Evolutionary conservation across 2,888 invertebrate species (phyloP).

Genomic region (Pycnomerus fuliginosus): DNA sequence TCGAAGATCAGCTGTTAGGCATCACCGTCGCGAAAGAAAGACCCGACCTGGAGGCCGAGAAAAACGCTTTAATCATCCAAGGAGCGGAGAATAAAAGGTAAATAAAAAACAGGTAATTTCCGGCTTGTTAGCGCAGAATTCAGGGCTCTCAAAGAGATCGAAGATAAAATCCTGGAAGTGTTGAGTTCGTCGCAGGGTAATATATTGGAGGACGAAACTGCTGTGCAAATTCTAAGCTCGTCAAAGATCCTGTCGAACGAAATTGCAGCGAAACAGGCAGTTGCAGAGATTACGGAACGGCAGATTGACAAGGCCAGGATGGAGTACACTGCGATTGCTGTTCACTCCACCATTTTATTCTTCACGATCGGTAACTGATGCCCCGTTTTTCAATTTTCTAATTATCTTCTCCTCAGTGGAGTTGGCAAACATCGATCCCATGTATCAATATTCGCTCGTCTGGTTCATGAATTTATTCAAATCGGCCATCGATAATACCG

Average conservation of each 20-base stretch:
- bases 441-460: conserved; percentile 94
- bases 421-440: conserved; percentile 82
- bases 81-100: conserved; percentile 77
- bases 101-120: neutral
- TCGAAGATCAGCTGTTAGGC: conserved; percentile 86
- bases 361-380: conserved; percentile 77
- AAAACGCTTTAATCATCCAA: conserved; percentile 83
- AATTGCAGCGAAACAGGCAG: conserved; percentile 85
- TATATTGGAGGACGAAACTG: conserved; percentile 89
- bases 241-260: conserved; percentile 89
- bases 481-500: conserved; percentile 82
- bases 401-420: neutral
- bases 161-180: conserved; percentile 84
- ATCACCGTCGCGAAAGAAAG: conserved; percentile 90
- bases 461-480: conserved; percentile 93
- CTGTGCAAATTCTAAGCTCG: conserved; percentile 83
- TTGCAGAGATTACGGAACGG: conserved; percentile 85
- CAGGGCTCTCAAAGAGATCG: conserved; percentile 80
- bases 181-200: conserved; percentile 72
- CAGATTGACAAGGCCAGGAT: conserved; percentile 84
- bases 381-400: too few species aligned
- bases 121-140: conserved; percentile 8
- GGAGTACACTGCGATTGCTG: conserved; percentile 88
- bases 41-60: conserved; percentile 89
- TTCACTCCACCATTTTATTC: conserved; percentile 86